Percentiles rank a stretch among this genome's conserved stretches.
These are phyloP conservation scores for Turdus rufiventris DNA, from an alignment of 2,113 vertebrate genomes.

Conservation along the genomic window DNA sequence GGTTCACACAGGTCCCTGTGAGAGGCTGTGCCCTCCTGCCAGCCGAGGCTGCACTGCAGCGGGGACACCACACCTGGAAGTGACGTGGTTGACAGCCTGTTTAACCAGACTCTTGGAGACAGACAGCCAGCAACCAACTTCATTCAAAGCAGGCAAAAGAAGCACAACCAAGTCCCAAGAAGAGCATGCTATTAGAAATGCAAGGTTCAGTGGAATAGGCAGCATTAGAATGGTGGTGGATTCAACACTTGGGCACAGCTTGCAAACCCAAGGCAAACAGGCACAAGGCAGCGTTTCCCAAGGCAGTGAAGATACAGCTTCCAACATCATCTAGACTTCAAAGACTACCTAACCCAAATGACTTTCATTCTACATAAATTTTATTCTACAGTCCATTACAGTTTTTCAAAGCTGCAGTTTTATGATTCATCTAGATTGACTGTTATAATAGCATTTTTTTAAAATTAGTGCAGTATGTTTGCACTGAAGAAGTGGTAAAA, in stretches of 20 bases:
- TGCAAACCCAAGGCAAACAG: neutral
- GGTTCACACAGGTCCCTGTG: neutral
- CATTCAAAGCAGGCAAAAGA: neutral
- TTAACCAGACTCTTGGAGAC: neutral
- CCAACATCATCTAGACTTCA: neutral
- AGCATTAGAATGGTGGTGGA: neutral
- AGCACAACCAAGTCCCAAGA: neutral
- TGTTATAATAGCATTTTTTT: neutral
- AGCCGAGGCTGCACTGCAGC: neutral
- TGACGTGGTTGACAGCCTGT: rapidly evolving
- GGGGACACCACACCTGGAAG: rapidly evolving
- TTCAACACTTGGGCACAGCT: rapidly evolving
- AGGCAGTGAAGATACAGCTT: neutral
- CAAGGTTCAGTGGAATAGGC: neutral
- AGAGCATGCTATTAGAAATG: neutral
- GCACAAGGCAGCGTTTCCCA: neutral
- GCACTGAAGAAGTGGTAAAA: neutral
- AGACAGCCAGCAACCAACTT: neutral
- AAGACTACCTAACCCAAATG: neutral
- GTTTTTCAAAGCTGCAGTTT: neutral
- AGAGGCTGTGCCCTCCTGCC: neutral
- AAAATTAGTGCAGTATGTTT: neutral
- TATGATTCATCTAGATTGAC: neutral
- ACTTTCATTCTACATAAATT: neutral
- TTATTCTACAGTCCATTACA: neutral